A percentile compares a stretch with the other conserved stretches of the same genome.
Conservation (phyloP, 2,888 invertebrate species). For the Metellina segmentata region DNA sequence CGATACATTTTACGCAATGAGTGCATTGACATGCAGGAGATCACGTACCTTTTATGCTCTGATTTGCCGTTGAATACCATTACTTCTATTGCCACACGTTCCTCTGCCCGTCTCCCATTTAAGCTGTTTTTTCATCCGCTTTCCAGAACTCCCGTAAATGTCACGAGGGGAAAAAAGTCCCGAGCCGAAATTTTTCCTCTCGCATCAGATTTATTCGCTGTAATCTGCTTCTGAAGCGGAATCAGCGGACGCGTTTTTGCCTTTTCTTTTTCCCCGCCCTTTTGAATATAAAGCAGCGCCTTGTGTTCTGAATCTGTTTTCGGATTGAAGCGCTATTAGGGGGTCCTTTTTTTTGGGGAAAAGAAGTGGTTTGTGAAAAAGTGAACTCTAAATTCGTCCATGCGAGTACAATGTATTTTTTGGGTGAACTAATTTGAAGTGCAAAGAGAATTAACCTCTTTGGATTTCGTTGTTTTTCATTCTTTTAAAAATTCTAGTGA, state of each 20-base stretch:
- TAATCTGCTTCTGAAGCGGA: neutral
- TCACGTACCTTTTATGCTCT: conserved; percentile 44
- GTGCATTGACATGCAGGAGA: conserved; percentile 43
- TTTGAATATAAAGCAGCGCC: conserved; percentile 20
- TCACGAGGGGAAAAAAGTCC: neutral
- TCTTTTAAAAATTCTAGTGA: no score
- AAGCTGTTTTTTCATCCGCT: neutral
- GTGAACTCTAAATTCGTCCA: neutral
- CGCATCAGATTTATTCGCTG: neutral
- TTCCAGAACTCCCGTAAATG: neutral
- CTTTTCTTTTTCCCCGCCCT: neutral
- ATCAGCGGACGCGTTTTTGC: neutral
- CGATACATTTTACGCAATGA: conserved; percentile 7
- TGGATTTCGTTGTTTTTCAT: neutral
- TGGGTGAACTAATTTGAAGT: neutral
- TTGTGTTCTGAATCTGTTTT: neutral
- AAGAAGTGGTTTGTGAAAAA: neutral
- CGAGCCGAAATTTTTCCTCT: neutral
- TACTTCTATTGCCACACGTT: conserved; percentile 43
- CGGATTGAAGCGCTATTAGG: conserved; percentile 7
- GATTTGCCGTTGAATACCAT: conserved; percentile 44
- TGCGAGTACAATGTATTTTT: neutral
- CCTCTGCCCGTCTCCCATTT: neutral
- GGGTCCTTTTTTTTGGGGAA: neutral
- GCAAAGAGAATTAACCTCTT: neutral